phyloP scores from a whole-genome alignment of 2,888 invertebrate species.

The Acleris holmiana region DNA sequence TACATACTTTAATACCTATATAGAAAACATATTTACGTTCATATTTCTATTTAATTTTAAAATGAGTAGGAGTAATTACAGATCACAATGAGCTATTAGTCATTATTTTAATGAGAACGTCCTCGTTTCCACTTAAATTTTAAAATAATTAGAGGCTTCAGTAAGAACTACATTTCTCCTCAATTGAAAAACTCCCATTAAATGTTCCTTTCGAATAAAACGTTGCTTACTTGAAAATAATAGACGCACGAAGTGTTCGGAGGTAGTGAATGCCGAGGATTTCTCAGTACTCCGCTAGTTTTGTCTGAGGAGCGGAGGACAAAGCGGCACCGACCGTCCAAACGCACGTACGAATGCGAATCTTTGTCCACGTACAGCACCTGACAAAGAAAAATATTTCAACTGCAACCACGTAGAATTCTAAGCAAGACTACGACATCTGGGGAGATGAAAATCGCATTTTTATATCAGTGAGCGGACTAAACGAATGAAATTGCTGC shows the following conservation, averaged over 20 bases:
- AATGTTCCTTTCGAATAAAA: background rate
- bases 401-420: slow-evolving; percentile 27
- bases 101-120: too few species aligned
- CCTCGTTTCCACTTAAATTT: background rate
- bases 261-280: slow-evolving; percentile 90
- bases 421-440: slow-evolving; percentile 12
- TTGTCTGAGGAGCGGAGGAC: slow-evolving; percentile 90
- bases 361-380: slow-evolving; percentile 90
- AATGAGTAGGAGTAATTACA: too few species aligned
- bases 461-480: slow-evolving; percentile 2
- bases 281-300: slow-evolving; percentile 89
- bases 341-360: slow-evolving; percentile 89
- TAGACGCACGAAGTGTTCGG: slow-evolving; percentile 93
- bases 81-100: too few species aligned
- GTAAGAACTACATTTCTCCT: slow-evolving; percentile 26
- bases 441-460: slow-evolving; percentile 14
- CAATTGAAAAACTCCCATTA: background rate
- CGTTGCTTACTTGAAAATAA: slow-evolving; percentile 84
- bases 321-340: slow-evolving; percentile 90
- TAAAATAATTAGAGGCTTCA: slow-evolving; percentile 12
- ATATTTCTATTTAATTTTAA: too few species aligned
- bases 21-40: too few species aligned
- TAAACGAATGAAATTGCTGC: background rate
- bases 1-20: too few species aligned
- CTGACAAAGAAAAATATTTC: slow-evolving; percentile 66